Evolutionary conservation across 2,888 invertebrate genomes (phyloP).

Genomic region (Oscheius sp.): DNA sequence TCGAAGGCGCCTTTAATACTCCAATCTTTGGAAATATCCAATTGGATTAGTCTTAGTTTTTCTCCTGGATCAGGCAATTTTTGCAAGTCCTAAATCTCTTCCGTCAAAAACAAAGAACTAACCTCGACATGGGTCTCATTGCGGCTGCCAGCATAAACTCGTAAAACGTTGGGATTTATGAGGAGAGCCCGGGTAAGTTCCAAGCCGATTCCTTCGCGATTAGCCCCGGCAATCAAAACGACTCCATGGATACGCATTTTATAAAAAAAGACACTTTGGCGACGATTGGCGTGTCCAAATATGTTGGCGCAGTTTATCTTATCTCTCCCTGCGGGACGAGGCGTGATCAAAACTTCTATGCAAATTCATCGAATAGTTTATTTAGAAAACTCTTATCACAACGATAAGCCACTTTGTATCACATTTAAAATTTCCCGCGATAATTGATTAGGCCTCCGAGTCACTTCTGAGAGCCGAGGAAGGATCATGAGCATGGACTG

Average conservation of each 20-base stretch:
- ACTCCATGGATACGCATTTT: constrained; percentile 21
- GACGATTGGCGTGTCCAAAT: too few relatives aligned
- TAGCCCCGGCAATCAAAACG: constrained; percentile 26
- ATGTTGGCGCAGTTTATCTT: not conserved
- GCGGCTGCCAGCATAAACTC: constrained; percentile 27
- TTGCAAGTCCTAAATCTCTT: constrained; percentile 6
- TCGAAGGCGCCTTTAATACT: constrained; percentile 18
- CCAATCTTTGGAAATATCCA: constrained; percentile 30
- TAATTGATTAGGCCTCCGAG: not conserved
- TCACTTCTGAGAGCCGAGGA: constrained; percentile 21
- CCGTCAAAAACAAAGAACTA: not conserved
- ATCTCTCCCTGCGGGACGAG: not conserved
- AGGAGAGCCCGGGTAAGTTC: constrained; percentile 22
- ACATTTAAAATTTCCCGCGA: not conserved
- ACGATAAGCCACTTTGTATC: not conserved
- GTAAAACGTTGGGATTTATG: constrained; percentile 3
- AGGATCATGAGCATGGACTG: not conserved
- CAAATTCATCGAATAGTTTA: not conserved
- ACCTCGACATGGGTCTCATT: constrained; percentile 19
- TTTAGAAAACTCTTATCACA: not conserved
- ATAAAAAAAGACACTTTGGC: not conserved
- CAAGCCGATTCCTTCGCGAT: constrained; percentile 28
- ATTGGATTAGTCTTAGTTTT: constrained; percentile 15
- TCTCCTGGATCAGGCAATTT: constrained; percentile 6
- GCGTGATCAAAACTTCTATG: not conserved